These are phyloP conservation scores for Mya arenaria DNA, from an alignment of 1,140 invertebrate species.

Conservation along the genomic window DNA sequence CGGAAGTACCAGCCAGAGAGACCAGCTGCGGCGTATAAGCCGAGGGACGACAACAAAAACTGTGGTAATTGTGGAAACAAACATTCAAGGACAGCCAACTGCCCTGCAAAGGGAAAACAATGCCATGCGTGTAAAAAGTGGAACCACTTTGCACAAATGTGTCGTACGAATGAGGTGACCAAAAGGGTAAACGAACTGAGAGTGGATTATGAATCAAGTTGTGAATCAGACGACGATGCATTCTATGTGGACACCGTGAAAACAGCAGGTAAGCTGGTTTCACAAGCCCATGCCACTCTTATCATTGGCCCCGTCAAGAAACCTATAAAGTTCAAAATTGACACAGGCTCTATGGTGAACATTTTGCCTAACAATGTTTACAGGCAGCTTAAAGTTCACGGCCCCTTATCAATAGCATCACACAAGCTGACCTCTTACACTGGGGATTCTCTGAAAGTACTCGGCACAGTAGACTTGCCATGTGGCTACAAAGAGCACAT, in stretches of 20 bases:
- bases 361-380: conserved; percentile 8
- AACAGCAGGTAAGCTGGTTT: background rate
- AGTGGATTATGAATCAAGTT: background rate
- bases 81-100: background rate
- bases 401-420: background rate
- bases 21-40: background rate
- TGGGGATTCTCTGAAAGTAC: background rate
- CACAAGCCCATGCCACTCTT: background rate
- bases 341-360: conserved; percentile 17
- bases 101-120: conserved; percentile 45
- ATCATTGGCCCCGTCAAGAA: background rate
- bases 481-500: background rate
- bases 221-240: conserved; percentile 6
- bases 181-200: background rate
- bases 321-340: background rate
- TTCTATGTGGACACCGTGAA: background rate
- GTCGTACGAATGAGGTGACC: background rate
- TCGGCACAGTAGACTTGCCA: background rate
- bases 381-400: background rate
- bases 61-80: conserved; percentile 12
- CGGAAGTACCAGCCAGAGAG: background rate
- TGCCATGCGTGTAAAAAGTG: conserved; percentile 37
- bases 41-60: background rate
- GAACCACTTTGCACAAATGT: conserved; percentile 37
- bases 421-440: background rate